A percentile compares a stretch with the other conserved stretches of the same genome.
phyloP scores from a whole-genome alignment of 2,113 vertebrate genomes.

The Oriolus oriolus region DNA sequence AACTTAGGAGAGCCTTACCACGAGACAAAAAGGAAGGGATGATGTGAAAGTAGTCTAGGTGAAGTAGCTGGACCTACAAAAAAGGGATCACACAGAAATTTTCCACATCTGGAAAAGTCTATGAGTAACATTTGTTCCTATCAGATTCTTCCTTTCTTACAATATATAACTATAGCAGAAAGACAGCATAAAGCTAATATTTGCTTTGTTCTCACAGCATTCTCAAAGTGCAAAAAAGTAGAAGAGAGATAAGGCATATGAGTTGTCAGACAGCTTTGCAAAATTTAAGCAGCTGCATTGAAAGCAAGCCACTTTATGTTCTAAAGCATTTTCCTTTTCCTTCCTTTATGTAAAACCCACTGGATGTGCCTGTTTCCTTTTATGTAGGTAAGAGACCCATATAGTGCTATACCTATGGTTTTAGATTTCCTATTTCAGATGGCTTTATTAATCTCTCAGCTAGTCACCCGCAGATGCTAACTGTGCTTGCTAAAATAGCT shows the following conservation, averaged over 20 bases:
- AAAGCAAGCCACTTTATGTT: background rate
- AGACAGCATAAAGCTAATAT: background rate
- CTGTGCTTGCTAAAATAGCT: conserved; percentile 6
- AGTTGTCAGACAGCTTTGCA: background rate
- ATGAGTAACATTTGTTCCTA: background rate
- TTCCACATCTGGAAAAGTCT: background rate
- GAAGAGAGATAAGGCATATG: background rate
- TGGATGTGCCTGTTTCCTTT: background rate
- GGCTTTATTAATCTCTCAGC: conserved; percentile 47
- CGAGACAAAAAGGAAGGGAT: background rate
- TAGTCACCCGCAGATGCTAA: background rate
- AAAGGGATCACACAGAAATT: background rate
- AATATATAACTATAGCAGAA: background rate
- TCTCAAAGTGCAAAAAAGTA: background rate
- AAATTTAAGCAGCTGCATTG: background rate
- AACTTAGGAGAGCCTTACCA: background rate
- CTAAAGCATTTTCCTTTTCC: background rate
- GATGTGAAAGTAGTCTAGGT: background rate
- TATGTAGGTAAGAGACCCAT: background rate
- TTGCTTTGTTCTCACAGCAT: background rate
- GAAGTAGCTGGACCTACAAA: background rate
- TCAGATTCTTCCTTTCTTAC: background rate
- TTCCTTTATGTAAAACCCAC: background rate
- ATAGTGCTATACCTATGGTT: background rate
- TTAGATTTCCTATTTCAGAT: conserved; percentile 52